Evolutionary conservation across 2,113 vertebrate genomes (phyloP), one percentile per base, ranked within the genome.

Genomic region (Haliaeetus leucogaster): DNA sequence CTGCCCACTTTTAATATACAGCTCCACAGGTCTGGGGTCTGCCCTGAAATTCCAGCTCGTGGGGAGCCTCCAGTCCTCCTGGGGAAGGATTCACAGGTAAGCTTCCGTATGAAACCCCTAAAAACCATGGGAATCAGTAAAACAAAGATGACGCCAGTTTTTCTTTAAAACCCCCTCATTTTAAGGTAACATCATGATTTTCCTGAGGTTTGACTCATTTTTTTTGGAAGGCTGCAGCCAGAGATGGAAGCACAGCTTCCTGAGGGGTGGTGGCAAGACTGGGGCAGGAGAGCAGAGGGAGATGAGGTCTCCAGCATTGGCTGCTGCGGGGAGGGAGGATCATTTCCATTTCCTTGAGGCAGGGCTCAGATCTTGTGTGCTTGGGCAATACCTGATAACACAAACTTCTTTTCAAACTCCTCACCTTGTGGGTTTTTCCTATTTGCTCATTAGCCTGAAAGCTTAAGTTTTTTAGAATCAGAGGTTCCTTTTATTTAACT

Each of bases 231-330:
- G 26, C 63, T 87, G 38, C 27, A 65, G 32, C 61, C 30, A 42
- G 80, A 63, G 61, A 20, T 42, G 36, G 58, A 67, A 77, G 48
- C 6, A 6, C 11, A 50, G 14, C n/a, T 84, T 74, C 59, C 43
- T 0, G 0, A 56, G 29, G 20, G 25, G 6, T 3, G 11, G 9
- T 53, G 58, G 59, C 16, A 78, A 73, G 52, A 23, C 50, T 71
- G 30, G 11, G 36, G n/a, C 0, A 2, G 38, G 53, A 65, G 16
- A 76, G 10, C 30, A 48, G 48, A 29, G 23, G 21, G 56, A 82
- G 20, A 5, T 0, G 3, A 84, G 30, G 32, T 53, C 7, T 71
- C 50, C 82, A 71, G 32, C n/a, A 23, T 16, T 10, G 3, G 55
- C 27, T 63, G 40, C 48, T 81, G 12, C 4, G 20, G 40, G 40